phyloP scores from a whole-genome alignment of 2,113 vertebrate species.

The Larimichthys crocea region DNA sequence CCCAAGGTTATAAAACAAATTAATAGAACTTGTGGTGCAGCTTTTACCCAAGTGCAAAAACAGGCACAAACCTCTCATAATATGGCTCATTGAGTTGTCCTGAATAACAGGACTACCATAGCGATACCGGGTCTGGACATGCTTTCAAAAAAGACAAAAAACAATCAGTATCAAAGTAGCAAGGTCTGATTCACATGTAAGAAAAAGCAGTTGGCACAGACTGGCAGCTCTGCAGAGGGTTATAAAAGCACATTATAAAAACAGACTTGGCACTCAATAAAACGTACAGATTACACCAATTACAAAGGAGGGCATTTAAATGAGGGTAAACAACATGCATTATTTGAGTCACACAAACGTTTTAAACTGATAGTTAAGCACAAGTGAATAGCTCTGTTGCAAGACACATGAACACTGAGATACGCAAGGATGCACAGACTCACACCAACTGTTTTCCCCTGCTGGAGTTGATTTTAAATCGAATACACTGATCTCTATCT shows the following conservation, averaged over 20 bases:
- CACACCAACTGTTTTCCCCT: conserved; percentile 34
- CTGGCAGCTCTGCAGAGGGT: conserved; percentile 53
- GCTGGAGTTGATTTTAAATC: conserved; percentile 49
- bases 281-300: conserved; percentile 67
- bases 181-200: conserved; percentile 46
- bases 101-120: conserved; percentile 21
- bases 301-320: conserved; percentile 65
- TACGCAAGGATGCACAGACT: conserved; percentile 41
- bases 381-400: conserved; percentile 33
- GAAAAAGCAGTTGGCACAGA: conserved; percentile 45
- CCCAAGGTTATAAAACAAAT: conserved; percentile 64
- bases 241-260: conserved; percentile 66
- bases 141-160: conserved; percentile 39
- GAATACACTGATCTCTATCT: conserved; percentile 19
- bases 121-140: conserved; percentile 43
- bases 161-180: conserved; percentile 46
- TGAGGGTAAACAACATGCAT: conserved; percentile 48
- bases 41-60: conserved; percentile 46
- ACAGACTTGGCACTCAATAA: conserved; percentile 49
- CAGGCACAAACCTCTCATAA: conserved; percentile 19
- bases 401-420: conserved; percentile 26
- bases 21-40: conserved; percentile 32
- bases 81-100: conserved; percentile 32
- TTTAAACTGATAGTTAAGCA: conserved; percentile 27
- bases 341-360: conserved; percentile 58